A percentile compares a stretch with the other conserved stretches of the same genome.
These are phyloP conservation scores for Rachycentron canadum DNA, from an alignment of 2,797 vertebrate species.

Conservation along the genomic window DNA sequence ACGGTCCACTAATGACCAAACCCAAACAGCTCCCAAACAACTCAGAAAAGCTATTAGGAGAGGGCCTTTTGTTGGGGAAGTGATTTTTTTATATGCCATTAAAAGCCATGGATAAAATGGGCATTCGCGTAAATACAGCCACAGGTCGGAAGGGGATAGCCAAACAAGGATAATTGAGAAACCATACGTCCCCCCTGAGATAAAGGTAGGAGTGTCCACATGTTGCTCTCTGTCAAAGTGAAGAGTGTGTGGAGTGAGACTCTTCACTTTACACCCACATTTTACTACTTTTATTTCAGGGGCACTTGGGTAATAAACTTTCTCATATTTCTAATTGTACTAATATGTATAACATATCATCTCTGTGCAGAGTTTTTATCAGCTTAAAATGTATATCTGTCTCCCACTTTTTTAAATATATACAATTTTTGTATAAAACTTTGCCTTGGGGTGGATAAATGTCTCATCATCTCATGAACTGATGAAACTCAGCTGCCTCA, in stretches of 20 bases:
- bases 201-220: conserved; percentile 71
- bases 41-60: conserved; percentile 87
- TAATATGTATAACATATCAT: background rate
- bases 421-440: background rate
- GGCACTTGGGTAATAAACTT: too few relatives aligned
- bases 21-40: conserved; percentile 86
- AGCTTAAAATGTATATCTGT: too few relatives aligned
- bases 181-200: conserved; percentile 65
- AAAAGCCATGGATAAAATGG: conserved; percentile 87
- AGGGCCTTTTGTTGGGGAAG: conserved; percentile 85
- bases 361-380: background rate
- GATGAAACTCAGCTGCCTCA: too few relatives aligned
- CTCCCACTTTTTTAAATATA: too few relatives aligned
- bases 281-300: background rate
- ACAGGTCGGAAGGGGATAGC: conserved; percentile 78
- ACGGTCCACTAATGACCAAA: conserved; percentile 86
- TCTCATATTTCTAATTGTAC: too few relatives aligned
- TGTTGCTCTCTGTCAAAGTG: conserved; percentile 61
- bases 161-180: conserved; percentile 78
- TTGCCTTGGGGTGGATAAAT: too few relatives aligned
- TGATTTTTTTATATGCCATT: conserved; percentile 87
- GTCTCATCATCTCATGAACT: too few relatives aligned
- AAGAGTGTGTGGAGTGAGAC: background rate
- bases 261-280: conserved; percentile 14
- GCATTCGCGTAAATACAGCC: conserved; percentile 88